Conservation (phyloP, 2,113 vertebrate genomes). For the Galbula dea region DNA sequence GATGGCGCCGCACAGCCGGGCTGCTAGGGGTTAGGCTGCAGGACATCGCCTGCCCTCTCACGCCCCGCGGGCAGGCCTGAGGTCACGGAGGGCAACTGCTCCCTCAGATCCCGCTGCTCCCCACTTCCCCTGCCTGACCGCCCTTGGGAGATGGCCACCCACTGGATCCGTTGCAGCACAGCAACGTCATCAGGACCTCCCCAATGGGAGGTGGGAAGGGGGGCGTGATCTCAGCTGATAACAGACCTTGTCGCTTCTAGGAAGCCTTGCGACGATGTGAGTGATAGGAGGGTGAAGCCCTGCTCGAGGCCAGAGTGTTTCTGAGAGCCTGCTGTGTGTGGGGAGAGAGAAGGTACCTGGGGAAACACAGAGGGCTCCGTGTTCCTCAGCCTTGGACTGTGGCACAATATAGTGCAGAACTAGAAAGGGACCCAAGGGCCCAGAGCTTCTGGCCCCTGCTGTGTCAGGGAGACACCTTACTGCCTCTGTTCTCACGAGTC, state of each 20-base stretch:
- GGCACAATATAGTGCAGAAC: too few species aligned
- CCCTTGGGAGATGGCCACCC: not conserved
- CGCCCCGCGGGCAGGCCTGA: not conserved
- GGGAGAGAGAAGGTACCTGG: not conserved
- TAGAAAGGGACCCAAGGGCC: too few species aligned
- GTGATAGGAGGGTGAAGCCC: too few species aligned
- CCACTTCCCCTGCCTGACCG: accelerated
- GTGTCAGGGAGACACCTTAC: accelerated
- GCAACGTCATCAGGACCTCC: too few species aligned
- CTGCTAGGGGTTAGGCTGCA: not conserved
- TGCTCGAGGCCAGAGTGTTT: not conserved
- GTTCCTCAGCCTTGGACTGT: not conserved
- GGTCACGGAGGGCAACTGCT: not conserved
- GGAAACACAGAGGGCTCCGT: not conserved
- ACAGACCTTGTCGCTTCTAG: accelerated
- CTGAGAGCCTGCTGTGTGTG: not conserved
- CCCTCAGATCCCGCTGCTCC: too few species aligned
- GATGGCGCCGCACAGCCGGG: not conserved
- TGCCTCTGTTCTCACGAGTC: not conserved
- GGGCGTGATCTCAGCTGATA: accelerated
- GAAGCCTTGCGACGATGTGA: not conserved
- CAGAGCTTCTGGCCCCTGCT: too few species aligned
- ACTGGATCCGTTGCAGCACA: not conserved
- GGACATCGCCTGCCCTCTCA: not conserved
- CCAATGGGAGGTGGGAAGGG: not conserved